Evolutionary conservation across 2,888 invertebrate genomes (phyloP), one percentile per base, ranked within the genome.

Genomic region (Melikaiella ostensackeni): DNA sequence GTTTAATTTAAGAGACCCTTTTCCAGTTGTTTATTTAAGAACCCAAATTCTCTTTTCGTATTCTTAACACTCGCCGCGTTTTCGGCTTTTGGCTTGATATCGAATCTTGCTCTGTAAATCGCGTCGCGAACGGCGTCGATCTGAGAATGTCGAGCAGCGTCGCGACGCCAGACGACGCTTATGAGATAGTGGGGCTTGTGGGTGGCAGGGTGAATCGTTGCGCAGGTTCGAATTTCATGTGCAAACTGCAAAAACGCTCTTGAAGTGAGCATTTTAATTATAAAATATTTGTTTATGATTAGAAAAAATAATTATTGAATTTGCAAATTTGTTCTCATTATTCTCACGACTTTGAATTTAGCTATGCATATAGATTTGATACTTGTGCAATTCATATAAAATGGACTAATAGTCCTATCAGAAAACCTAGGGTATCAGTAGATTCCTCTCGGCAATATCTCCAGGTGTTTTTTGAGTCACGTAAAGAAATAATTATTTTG

Each of bases 51-150:
- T n/a, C 6, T n/a, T 19, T 59, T 59, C 21, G 9, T n/a, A 75
- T 24, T 33, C 24, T 16, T 27, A 13, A 19, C 30, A 27, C 11
- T 64, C 21, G 21, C 19, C 27, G 38, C 2, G 8, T 42, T 66
- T 46, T 35, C 2, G 35, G 24, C 35, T 57, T 19, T 66, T 59
- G 16, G 3, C n/a, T 27, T 42, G n/a, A 33, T 64, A 24, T 35
- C 13, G 38, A 38, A 64, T 35, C 38, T 66, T 42, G 19, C 42
- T 46, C 24, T 21, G 46, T 50, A 46, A 77, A 77, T 77, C 74
- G 74, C 77, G 77, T 75, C 77, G 77, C 74, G 77, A 61, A 42
- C 74, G 59, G 46, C 74, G 73, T 75, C n/a, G 77, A 77, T 77
- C 74, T 74, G 77, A 74, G 77, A 63, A 63, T 42, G 77, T 74